phyloP scores from a whole-genome alignment of 1,140 invertebrate genomes.

The Trissolcus basalis region DNA sequence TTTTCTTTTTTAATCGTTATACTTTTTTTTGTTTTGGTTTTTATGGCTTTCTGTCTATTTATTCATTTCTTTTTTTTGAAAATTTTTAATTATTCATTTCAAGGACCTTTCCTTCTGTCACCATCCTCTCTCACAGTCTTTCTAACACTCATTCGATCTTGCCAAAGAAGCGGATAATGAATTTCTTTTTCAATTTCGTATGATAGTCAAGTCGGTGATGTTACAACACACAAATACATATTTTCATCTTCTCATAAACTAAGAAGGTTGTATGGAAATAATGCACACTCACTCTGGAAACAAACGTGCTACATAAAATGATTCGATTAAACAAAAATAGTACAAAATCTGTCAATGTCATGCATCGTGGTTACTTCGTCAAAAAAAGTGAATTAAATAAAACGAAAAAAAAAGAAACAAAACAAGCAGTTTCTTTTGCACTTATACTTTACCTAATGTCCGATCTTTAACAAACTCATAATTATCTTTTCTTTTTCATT shows the following conservation, averaged over 20 bases:
- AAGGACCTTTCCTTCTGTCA: slow-evolving; percentile 36
- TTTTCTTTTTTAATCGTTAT: slow-evolving; percentile 14
- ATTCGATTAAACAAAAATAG: slow-evolving; percentile 43
- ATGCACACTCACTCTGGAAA: slow-evolving; percentile 51
- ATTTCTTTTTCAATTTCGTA: slow-evolving; percentile 1
- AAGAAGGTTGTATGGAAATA: slow-evolving; percentile 37
- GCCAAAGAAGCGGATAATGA: slow-evolving; percentile 35
- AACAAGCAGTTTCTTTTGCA: slow-evolving; percentile 38
- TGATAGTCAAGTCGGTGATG: slow-evolving; percentile 18
- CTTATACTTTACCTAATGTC: slow-evolving; percentile 37
- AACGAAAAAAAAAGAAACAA: slow-evolving; percentile 43
- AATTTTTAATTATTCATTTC: no score
- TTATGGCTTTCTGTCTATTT: slow-evolving; percentile 26
- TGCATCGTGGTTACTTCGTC: slow-evolving; percentile 38
- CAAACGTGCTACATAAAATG: slow-evolving; percentile 56
- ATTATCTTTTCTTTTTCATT: slow-evolving; percentile 13
- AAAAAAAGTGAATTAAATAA: slow-evolving; percentile 39
- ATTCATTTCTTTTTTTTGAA: no score
- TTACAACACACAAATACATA: no score
- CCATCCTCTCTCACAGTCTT: slow-evolving; percentile 50
- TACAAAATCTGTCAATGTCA: slow-evolving; percentile 46
- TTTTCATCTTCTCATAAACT: slow-evolving; percentile 33
- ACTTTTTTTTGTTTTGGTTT: slow-evolving; percentile 13
- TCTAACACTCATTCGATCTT: slow-evolving; percentile 52
- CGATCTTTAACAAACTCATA: background rate